Conservation (phyloP, 1,140 invertebrate genomes). For the Sarcophaga peregrina region DNA sequence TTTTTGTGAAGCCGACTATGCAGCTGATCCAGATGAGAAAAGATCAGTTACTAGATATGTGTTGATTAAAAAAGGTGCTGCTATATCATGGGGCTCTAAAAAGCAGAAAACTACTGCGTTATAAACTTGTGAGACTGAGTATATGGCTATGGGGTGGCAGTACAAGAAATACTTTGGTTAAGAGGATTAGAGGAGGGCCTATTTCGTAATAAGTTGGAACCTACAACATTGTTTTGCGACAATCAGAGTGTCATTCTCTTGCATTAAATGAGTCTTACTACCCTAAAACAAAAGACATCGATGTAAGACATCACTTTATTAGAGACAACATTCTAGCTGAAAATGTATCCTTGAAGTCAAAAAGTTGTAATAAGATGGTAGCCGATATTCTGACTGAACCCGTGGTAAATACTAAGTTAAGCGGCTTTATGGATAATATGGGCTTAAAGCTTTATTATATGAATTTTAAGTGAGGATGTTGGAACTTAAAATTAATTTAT, state of each 20-base stretch:
- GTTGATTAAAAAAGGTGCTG: constrained; percentile 50
- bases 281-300: constrained; percentile 62
- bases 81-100: constrained; percentile 48
- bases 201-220: background rate
- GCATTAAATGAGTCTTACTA: constrained; percentile 2
- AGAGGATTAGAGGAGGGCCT: background rate
- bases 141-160: constrained; percentile 1
- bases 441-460: constrained; percentile 1
- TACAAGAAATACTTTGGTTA: background rate
- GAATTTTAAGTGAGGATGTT: background rate
- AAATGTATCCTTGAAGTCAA: background rate
- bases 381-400: background rate
- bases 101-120: constrained; percentile 1
- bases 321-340: background rate
- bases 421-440: background rate
- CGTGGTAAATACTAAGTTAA: background rate
- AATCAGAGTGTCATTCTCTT: constrained; percentile 34
- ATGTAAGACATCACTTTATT: constrained; percentile 58
- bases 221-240: constrained; percentile 10
- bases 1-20: constrained; percentile 50
- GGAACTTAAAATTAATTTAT: background rate
- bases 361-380: background rate
- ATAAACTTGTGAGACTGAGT: background rate
- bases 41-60: constrained; percentile 63
- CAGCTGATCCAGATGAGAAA: constrained; percentile 44